Evolutionary conservation across 2,797 vertebrate genomes (phyloP).

Genomic region (Loris lydekkerianus): DNA sequence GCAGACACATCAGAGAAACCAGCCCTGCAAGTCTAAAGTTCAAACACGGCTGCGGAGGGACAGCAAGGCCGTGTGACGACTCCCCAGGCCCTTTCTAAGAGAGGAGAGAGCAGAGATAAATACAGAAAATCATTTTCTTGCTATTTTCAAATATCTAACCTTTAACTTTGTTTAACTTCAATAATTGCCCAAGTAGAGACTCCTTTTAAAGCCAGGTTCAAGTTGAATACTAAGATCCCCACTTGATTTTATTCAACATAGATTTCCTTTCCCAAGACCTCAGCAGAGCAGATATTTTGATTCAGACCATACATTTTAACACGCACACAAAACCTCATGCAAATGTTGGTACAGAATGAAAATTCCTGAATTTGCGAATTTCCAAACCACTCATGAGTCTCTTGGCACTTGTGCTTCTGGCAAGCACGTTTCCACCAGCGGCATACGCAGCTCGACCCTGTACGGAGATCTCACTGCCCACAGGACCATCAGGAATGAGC

Average conservation of each 20-base stretch:
- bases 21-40: slow-evolving; percentile 32
- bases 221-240: slow-evolving; percentile 44
- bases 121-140: slow-evolving; percentile 61
- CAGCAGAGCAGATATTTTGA: slow-evolving; percentile 46
- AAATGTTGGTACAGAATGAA: slow-evolving; percentile 18
- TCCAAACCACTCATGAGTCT: slow-evolving; percentile 7
- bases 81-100: neutral
- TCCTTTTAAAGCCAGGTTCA: slow-evolving; percentile 63
- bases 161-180: slow-evolving; percentile 65
- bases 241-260: slow-evolving; percentile 58
- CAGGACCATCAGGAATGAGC: neutral
- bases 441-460: neutral
- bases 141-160: slow-evolving; percentile 71
- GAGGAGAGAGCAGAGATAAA: slow-evolving; percentile 52
- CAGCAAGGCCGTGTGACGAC: neutral
- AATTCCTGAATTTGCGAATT: slow-evolving; percentile 57
- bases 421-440: neutral
- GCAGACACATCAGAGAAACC: slow-evolving; percentile 6
- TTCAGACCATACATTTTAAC: slow-evolving; percentile 43
- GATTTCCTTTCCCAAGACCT: slow-evolving; percentile 43
- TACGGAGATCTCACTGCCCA: neutral
- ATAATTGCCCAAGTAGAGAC: slow-evolving; percentile 45
- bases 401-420: neutral
- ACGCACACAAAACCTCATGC: neutral
- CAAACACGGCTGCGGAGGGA: neutral